Conservation (phyloP, 2,888 invertebrate species). For the Phlogophora meticulosa region DNA sequence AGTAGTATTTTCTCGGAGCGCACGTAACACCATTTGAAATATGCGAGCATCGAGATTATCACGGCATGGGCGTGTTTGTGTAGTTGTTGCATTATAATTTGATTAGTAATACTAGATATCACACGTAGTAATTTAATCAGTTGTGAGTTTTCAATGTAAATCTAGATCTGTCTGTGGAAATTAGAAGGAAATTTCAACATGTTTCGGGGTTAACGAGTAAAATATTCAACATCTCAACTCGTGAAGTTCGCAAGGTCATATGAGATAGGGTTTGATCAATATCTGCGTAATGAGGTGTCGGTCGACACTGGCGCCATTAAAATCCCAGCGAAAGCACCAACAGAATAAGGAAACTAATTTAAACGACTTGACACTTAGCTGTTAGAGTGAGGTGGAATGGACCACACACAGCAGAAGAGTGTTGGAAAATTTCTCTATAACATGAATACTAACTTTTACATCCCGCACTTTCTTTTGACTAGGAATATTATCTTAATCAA, state of each 20-base stretch:
- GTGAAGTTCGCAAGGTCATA: conserved; percentile 80
- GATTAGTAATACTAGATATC: conserved; percentile 51
- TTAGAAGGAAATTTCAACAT: conserved; percentile 49
- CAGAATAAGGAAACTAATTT: conserved; percentile 81
- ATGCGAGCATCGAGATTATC: conserved; percentile 59
- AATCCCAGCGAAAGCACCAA: conserved; percentile 77
- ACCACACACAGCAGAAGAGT: conserved; percentile 70
- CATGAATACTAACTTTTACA: conserved; percentile 37
- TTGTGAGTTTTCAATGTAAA: conserved; percentile 28
- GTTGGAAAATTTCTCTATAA: conserved; percentile 49
- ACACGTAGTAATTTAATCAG: conserved; percentile 53
- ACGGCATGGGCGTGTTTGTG: conserved; percentile 53
- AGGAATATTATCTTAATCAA: conserved; percentile 28
- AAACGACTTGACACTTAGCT: conserved; percentile 75
- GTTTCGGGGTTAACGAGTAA: conserved; percentile 73
- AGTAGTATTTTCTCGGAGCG: conserved; percentile 53
- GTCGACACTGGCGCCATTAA: conserved; percentile 81
- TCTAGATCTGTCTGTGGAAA: conserved; percentile 44
- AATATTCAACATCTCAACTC: conserved; percentile 72
- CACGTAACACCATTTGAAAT: conserved; percentile 50
- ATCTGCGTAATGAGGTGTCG: conserved; percentile 83
- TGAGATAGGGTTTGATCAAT: conserved; percentile 82
- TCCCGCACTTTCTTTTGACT: conserved; percentile 36
- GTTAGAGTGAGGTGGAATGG: conserved; percentile 68
- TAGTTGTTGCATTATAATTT: conserved; percentile 58